Evolutionary conservation across 2,797 vertebrate genomes (phyloP), one percentile per base, ranked within the genome.

Genomic region (Sebastes dallii): DNA sequence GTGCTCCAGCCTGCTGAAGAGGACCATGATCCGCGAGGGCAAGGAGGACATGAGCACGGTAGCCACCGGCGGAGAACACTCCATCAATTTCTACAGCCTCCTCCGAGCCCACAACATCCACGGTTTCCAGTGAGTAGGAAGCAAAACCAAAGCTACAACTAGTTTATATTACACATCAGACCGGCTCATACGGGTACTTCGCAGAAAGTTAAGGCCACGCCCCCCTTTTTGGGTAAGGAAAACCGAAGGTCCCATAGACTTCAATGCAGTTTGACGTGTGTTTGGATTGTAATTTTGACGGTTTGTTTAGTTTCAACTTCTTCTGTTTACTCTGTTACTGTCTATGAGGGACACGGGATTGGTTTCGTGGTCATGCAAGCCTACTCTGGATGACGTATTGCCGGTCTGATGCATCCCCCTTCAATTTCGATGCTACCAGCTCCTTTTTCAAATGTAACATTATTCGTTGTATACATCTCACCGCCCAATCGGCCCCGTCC

Each of bases 1-100:
- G 90, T 99, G 99, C 92, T 99, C 98, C 74, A 95, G 98, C 91
- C 95, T 99, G 62, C 95, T 99, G 79, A 99, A 99, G 89, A 97
- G 99, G 88, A 98, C 98, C 29, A 98, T 99, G 97, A 97, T 99
- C 91, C 96, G 97, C 4, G 99, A 99, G 91, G 99, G 98, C 67
- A 99, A 99, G 93, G 98, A 99, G 62, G 97, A 98, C 4, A 92
- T 96, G 85, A 86, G 96, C 82, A 84, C 92, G 0, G 79, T 92
- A 0, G 82, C 84, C 22, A 95, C 94, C 11, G 94, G 96, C 8
- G 96, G 97, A 42, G 95, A 97, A 66, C 97, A 93, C 85, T 95
- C 96, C 66, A 96, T 99, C 54, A 98, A 97, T 82, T 93, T 99
- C 88, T 99, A 99, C 94, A 98, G 97, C 70, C 95, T 99, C 66